Base-by-base conservation (phyloP, 1,140 invertebrate genomes). In the Berghia stephanieae region DNA sequence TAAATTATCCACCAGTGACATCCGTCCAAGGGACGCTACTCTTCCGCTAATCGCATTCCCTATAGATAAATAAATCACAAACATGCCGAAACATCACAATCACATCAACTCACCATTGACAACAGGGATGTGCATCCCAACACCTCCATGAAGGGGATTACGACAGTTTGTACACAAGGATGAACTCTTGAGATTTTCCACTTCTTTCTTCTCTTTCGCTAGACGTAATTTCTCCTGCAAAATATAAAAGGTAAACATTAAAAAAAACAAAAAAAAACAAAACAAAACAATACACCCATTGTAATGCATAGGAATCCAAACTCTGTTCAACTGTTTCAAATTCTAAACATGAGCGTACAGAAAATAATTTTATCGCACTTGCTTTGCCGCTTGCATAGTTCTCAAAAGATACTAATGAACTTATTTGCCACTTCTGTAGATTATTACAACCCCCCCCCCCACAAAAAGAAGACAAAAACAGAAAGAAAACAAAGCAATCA, bases 171-270 rank as follows among this genome's bases (percentile, higher is more conserved):
- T 79, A 83, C 87, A 88, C 16, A 88, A 71, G 21, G 80, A 67
- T n/a, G 83, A 80, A 63, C 81, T 83, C 52, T 82, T 79, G 40
- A 87, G 71, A 68, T 86, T 84, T 66, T 88, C 86, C 72, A 86
- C 66, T 66, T 86, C 84, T 43, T 85, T 83, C 77, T 86, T 88
- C 66, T 88, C 87, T 75, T 86, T 87, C 5, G 86, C 83, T n/a
- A 88, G 66, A 16, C 82, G 57, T 63, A 88, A 72, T 67, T 84
- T 81, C 49, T 88, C 87, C 86, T 88, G 67, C 36, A 78, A 69
- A 36, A 72, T 38, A 74, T 2, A 42, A 57, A n/a, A 52, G 60
- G 8, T 38, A 73, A 40, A 24, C 13, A 68, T 2, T 34, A 68
- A 31, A 68, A 68, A 68, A 31, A 68, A 38, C 2, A 68, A 31